These are phyloP conservation scores for Astyanax mexicanus DNA, from an alignment of 2,797 vertebrate genomes.

Conservation along the genomic window DNA sequence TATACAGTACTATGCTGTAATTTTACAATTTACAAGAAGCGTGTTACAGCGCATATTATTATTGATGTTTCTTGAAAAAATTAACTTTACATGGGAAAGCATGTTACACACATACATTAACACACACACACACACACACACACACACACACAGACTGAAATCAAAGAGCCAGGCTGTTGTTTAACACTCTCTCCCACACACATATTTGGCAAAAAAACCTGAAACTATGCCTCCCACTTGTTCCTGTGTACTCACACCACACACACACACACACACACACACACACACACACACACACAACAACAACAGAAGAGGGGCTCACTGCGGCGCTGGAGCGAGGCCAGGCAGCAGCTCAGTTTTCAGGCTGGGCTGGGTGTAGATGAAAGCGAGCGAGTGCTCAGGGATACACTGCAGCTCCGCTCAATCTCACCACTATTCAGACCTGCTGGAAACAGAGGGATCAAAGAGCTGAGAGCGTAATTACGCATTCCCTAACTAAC, in stretches of 20 bases:
- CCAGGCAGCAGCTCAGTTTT: constrained; percentile 81
- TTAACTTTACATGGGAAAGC: not conserved
- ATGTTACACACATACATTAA: not conserved
- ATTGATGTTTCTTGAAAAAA: not conserved
- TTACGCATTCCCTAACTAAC: constrained; percentile 87
- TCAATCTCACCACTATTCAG: constrained; percentile 86
- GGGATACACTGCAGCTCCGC: constrained; percentile 81
- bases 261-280: constrained; percentile 33
- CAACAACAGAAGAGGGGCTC: constrained; percentile 54
- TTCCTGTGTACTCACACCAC: not conserved
- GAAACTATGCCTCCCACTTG: constrained; percentile 27
- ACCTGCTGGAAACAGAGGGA: constrained; percentile 83
- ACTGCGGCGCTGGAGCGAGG: constrained; percentile 72
- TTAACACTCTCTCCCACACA: constrained; percentile 20
- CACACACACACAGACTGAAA: constrained; percentile 15
- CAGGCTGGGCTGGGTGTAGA: constrained; percentile 80
- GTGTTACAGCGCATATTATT: not conserved
- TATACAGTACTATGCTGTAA: too few species aligned
- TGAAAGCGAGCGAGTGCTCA: constrained; percentile 83
- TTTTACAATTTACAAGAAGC: too few species aligned
- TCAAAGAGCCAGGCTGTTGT: constrained; percentile 13
- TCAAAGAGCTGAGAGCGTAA: constrained; percentile 85
- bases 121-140: constrained; percentile 23
- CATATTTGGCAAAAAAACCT: constrained; percentile 25
- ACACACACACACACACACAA: constrained; percentile 12